phyloP scores from a whole-genome alignment of 1,140 invertebrate species.

The Aphidius gifuensis region DNA sequence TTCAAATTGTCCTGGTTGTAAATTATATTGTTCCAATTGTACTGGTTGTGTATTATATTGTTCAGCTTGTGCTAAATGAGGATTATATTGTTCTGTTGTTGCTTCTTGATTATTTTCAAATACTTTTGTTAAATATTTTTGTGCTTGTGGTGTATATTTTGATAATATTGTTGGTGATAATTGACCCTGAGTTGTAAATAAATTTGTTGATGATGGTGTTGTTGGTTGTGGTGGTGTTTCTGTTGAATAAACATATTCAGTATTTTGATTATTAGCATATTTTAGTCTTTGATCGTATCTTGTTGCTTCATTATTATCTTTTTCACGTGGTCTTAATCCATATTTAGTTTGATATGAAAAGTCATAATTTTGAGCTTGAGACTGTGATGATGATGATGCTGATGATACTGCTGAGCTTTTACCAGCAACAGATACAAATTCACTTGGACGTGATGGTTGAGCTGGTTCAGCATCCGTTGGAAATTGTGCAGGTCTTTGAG shows the following conservation, averaged over 20 bases:
- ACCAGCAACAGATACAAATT: neutral
- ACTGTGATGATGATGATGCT: neutral
- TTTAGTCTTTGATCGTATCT: constrained; percentile 27
- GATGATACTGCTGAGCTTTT: neutral
- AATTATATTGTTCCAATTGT: neutral
- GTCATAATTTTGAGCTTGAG: constrained; percentile 14
- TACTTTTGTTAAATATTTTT: constrained; percentile 36
- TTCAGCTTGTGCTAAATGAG: constrained; percentile 15
- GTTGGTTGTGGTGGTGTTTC: constrained; percentile 12
- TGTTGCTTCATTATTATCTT: constrained; percentile 2
- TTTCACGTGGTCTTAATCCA: constrained; percentile 22
- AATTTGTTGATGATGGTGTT: constrained; percentile 17
- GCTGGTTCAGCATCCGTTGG: constrained; percentile 32
- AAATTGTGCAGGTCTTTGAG: constrained; percentile 48
- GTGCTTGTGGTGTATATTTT: constrained; percentile 31
- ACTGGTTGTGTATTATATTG: constrained; percentile 15
- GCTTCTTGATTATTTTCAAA: constrained; percentile 19
- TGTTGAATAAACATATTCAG: constrained; percentile 41
- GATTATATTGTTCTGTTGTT: constrained; percentile 6
- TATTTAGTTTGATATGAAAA: constrained; percentile 27
- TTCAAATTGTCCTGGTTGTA: neutral
- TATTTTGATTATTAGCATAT: constrained; percentile 41
- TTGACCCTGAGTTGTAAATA: constrained; percentile 28
- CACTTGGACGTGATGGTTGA: constrained; percentile 24
- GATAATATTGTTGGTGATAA: constrained; percentile 24